These are phyloP conservation scores for Brachyptera risi DNA, from an alignment of 2,888 invertebrate genomes.

Conservation along the genomic window DNA sequence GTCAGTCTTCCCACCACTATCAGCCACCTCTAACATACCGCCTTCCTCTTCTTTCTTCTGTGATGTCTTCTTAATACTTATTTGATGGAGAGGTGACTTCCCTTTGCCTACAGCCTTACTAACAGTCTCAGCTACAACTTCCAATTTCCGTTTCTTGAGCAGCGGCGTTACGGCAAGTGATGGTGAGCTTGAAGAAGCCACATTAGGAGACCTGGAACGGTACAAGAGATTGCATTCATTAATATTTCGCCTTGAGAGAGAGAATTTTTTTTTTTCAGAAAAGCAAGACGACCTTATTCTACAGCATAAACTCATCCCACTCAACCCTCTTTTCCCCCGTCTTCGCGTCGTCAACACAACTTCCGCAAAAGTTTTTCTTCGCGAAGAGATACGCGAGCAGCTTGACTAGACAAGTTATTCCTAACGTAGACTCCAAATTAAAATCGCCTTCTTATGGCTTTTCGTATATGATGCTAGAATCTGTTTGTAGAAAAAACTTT, in stretches of 20 bases:
- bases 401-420: constrained; percentile 28
- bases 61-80: constrained; percentile 27
- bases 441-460: constrained; percentile 26
- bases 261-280: constrained; percentile 5
- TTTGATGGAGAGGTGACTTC: constrained; percentile 10
- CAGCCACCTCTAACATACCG: constrained; percentile 35
- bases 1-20: constrained; percentile 45
- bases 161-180: constrained; percentile 45
- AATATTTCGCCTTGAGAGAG: constrained; percentile 25
- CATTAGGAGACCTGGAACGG: constrained; percentile 36
- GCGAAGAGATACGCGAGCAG: constrained; percentile 24
- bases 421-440: constrained; percentile 26
- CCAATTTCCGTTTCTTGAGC: constrained; percentile 67
- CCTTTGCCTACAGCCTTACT: constrained; percentile 23
- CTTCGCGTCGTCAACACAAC: constrained; percentile 23
- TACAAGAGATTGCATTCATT: constrained; percentile 28
- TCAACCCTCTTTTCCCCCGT: constrained; percentile 25
- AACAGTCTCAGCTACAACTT: constrained; percentile 46
- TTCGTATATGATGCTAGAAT: constrained; percentile 26
- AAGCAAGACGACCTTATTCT: constrained; percentile 9
- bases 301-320: neutral
- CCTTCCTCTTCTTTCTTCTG: constrained; percentile 31
- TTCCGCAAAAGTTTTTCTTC: constrained; percentile 26
- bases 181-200: constrained; percentile 34
- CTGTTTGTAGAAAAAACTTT: constrained; percentile 24